Base-by-base conservation (phyloP, 2,113 vertebrate species). In the Gambusia affinis region DNA sequence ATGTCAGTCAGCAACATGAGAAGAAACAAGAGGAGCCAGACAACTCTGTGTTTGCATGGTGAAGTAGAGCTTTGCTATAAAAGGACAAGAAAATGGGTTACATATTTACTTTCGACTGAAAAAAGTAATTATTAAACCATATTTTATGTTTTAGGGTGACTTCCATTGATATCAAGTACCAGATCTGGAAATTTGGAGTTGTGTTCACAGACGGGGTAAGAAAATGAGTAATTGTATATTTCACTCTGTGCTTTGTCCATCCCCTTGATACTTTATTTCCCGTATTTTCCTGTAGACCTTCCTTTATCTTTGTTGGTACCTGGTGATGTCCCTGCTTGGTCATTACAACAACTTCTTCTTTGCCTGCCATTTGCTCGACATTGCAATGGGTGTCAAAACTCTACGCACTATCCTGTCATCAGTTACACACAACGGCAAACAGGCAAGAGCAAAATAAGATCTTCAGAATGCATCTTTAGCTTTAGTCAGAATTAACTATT, bases 261-360 rank as follows among this genome's bases (percentile, higher is more conserved):
- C 35, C 24, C 0, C 27, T 33, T 27, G 12, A 19, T 37, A 67
- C 19, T 57, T 2, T 30, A 14, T 28, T 39, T 44, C 28, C 8
- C n/a, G 4, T 19, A 3, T 85, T 4, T 73, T 62, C 80, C 62
- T 76, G 2, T 78, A 98, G 97, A 96, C 97, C 2, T 98, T 97
- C 91, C 93, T 97, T 5, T 98, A 98, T 73, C 93, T 98, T 81
- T 94, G 95, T 62, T 98, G 97, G 97, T 98, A 98, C 89, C 91
- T 93, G 71, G 90, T 97, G 31, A 98, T 98, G 97, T 98, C 97
- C 8, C 74, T 96, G 73, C 95, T 98, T 3, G 97, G 97, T 0
- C 97, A 98, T 89, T 98, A 97, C 92, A 98, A 97, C 94, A 96
- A 96, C 90, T 97, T 98, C 93, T 98, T 98, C 94, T 98, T 92